phyloP scores from a whole-genome alignment of 2,113 vertebrate genomes.

The Psilopogon haemacephalus region DNA sequence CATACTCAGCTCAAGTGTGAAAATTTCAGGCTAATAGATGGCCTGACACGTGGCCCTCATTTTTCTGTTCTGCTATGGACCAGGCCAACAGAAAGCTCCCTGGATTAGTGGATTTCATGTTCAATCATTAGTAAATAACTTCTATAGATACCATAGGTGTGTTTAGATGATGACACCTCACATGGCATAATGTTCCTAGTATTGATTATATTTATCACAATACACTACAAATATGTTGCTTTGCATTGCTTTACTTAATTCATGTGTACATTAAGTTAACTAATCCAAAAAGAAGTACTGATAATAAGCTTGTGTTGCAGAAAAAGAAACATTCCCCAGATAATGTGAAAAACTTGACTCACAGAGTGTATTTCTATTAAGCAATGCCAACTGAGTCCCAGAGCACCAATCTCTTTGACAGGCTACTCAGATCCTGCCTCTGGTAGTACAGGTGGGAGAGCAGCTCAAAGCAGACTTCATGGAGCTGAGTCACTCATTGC shows the following conservation, averaged over 20 bases:
- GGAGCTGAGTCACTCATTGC: background rate
- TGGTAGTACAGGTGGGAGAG: background rate
- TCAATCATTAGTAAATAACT: background rate
- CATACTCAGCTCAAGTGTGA: background rate
- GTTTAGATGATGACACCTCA: background rate
- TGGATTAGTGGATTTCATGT: background rate
- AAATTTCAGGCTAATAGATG: background rate
- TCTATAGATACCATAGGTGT: background rate
- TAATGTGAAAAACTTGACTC: background rate
- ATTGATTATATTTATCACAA: background rate
- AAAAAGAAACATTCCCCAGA: background rate
- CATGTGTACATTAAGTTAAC: background rate
- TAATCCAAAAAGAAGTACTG: background rate
- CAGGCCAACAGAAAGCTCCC: background rate
- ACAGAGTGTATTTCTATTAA: background rate
- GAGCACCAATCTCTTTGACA: accelerated
- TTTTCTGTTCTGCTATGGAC: background rate
- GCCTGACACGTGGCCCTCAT: background rate
- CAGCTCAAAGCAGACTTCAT: background rate
- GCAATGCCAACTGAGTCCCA: background rate
- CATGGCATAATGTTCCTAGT: accelerated
- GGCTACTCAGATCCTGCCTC: background rate
- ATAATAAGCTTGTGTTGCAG: background rate
- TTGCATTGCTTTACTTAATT: background rate
- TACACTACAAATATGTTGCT: background rate